phyloP scores from a whole-genome alignment of 1,140 invertebrate species.

The Lycorma delicatula region DNA sequence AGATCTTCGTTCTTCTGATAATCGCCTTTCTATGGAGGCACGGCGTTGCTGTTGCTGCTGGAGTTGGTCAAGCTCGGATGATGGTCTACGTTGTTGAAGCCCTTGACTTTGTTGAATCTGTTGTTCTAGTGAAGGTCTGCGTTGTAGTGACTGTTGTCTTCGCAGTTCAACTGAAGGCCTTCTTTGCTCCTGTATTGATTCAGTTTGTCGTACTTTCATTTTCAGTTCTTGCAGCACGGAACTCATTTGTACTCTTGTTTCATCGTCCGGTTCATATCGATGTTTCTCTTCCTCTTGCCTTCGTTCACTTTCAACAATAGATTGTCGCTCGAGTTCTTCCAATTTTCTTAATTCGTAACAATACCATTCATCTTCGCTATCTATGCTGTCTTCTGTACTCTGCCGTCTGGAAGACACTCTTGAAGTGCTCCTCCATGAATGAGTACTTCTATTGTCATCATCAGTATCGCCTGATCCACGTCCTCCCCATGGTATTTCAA shows the following conservation, averaged over 20 bases:
- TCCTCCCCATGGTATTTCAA: constrained; percentile 61
- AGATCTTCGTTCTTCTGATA: neutral
- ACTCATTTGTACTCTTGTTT: constrained; percentile 68
- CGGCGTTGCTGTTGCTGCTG: neutral
- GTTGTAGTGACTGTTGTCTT: constrained; percentile 2
- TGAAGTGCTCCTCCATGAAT: constrained; percentile 76
- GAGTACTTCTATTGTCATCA: constrained; percentile 75
- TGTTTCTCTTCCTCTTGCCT: constrained; percentile 25
- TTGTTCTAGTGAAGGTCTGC: neutral
- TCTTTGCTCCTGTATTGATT: neutral
- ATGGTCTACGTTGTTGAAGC: neutral
- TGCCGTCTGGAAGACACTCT: constrained; percentile 78
- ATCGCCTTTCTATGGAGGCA: neutral
- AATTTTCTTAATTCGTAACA: constrained; percentile 79
- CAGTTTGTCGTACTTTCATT: constrained; percentile 47
- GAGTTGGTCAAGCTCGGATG: neutral
- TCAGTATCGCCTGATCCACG: constrained; percentile 49
- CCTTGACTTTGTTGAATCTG: neutral
- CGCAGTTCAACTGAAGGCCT: neutral
- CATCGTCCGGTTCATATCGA: constrained; percentile 51
- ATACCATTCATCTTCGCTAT: constrained; percentile 90
- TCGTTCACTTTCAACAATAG: constrained; percentile 54
- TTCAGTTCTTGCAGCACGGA: constrained; percentile 63
- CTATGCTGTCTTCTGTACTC: constrained; percentile 86
- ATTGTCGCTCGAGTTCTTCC: constrained; percentile 73